Conservation (phyloP, 2,888 invertebrate species). For the Autographa gamma region DNA sequence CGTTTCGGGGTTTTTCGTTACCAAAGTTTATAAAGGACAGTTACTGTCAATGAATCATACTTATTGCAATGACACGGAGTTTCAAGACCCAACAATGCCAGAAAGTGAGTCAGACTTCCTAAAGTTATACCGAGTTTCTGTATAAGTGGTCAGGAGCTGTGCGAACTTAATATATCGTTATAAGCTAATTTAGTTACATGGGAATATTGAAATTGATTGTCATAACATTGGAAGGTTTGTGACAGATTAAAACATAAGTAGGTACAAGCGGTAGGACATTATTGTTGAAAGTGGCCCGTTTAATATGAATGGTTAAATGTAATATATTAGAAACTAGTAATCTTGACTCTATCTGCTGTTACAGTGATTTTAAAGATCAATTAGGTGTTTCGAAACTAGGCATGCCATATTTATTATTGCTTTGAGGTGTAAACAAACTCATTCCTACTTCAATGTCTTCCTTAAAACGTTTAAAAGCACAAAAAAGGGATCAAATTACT, state of each 20-base stretch:
- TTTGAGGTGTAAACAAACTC: too few species aligned
- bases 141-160: slow-evolving; percentile 35
- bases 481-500: not conserved
- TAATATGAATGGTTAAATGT: not conserved
- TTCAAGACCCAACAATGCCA: slow-evolving; percentile 51
- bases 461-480: not conserved
- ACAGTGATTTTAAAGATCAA: too few species aligned
- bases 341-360: too few species aligned
- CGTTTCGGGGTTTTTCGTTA: slow-evolving; percentile 30
- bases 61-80: slow-evolving; percentile 37
- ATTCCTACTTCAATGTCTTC: too few species aligned
- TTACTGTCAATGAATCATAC: slow-evolving; percentile 57
- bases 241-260: not conserved
- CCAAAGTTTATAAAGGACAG: slow-evolving; percentile 24
- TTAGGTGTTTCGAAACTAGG: too few species aligned
- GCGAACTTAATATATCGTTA: slow-evolving; percentile 14
- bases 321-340: too few species aligned
- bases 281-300: not conserved
- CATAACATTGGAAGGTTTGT: slow-evolving; percentile 27
- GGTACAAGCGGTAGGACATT: not conserved
- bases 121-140: slow-evolving; percentile 54
- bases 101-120: slow-evolving; percentile 56
- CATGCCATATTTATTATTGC: too few species aligned
- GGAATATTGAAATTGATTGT: slow-evolving; percentile 43
- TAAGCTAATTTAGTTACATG: slow-evolving; percentile 40